Base-by-base conservation (phyloP, 2,888 invertebrate genomes). In the Cecidostiba fungosa region DNA sequence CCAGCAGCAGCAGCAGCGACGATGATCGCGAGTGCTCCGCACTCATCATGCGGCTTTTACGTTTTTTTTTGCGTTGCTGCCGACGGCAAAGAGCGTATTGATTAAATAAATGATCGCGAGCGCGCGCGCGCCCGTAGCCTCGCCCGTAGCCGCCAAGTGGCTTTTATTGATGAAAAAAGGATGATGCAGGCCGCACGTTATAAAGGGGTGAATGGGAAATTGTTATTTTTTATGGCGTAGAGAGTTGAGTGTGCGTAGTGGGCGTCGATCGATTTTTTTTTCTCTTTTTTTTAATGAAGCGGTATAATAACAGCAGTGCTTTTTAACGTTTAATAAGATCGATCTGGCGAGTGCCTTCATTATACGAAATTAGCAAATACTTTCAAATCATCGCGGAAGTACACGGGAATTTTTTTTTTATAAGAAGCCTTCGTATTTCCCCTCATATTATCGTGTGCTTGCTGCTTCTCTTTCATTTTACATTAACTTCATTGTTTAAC, bases 61-160 rank as follows among this genome's bases (percentile, higher is more conserved):
- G 39, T 39, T 43, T 43, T 59, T 54, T 54, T 59, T 59, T 5
- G 19, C n/a, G n/a, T 23, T n/a, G n/a, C n/a, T 8, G 23, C 54
- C 23, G 54, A 8, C 6, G 54, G 54, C 54, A 59, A 59, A 59
- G 54, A n/a, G n/a, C 54, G 54, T 23, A 59, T 59, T 59, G 54
- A 23, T 59, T 59, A n/a, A 59, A 59, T 59, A 59, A 59, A 59
- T 59, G 54, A 59, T 59, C 54, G n/a, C 54, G 54, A 59, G 54
- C n/a, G 23, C 6, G 54, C 4, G n/a, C 19, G 54, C 54, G n/a
- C n/a, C n/a, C n/a, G n/a, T n/a, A n/a, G n/a, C n/a, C n/a, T n/a
- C n/a, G n/a, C n/a, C n/a, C n/a, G 8, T 1, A 59, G 8, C 54
- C 54, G 8, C 54, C 54, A 59, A 59, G 54, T 23, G 54, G 54